These are phyloP conservation scores for Meganola albula DNA, from an alignment of 2,888 invertebrate species.

Conservation along the genomic window DNA sequence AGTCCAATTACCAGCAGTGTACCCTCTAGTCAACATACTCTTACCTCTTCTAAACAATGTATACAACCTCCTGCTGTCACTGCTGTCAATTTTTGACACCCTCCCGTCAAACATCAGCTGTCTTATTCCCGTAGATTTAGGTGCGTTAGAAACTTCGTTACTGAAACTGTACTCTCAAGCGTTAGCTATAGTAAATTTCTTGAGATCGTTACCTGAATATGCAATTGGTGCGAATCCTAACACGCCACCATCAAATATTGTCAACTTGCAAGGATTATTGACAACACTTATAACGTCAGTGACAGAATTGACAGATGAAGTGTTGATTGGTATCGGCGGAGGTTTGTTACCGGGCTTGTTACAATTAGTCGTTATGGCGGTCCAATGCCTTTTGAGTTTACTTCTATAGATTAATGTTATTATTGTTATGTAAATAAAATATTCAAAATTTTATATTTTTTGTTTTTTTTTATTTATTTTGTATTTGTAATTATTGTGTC, in stretches of 20 bases:
- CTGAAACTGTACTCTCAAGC: constrained; percentile 66
- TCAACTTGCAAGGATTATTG: constrained; percentile 51
- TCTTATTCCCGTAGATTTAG: constrained; percentile 61
- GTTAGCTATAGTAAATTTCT: constrained; percentile 63
- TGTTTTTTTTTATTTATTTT: constrained; percentile 1
- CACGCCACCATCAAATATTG: constrained; percentile 39
- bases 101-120: constrained; percentile 60
- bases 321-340: constrained; percentile 55
- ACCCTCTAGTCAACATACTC: constrained; percentile 65
- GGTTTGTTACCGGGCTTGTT: constrained; percentile 57
- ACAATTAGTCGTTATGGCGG: constrained; percentile 54
- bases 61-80: constrained; percentile 63
- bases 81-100: constrained; percentile 67
- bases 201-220: constrained; percentile 58
- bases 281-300: constrained; percentile 45
- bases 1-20: constrained; percentile 65
- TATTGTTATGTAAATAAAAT: constrained; percentile 10
- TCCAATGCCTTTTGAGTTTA: constrained; percentile 47
- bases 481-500: no score
- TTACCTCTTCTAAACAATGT: constrained; percentile 67
- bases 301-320: constrained; percentile 55
- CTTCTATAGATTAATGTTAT: constrained; percentile 24
- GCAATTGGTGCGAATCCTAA: constrained; percentile 59
- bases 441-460: constrained; percentile 2
- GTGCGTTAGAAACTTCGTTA: constrained; percentile 61